Percentiles rank a stretch among this genome's conserved stretches.
phyloP scores from a whole-genome alignment of 2,888 invertebrate genomes.

The Empis stercorea region DNA sequence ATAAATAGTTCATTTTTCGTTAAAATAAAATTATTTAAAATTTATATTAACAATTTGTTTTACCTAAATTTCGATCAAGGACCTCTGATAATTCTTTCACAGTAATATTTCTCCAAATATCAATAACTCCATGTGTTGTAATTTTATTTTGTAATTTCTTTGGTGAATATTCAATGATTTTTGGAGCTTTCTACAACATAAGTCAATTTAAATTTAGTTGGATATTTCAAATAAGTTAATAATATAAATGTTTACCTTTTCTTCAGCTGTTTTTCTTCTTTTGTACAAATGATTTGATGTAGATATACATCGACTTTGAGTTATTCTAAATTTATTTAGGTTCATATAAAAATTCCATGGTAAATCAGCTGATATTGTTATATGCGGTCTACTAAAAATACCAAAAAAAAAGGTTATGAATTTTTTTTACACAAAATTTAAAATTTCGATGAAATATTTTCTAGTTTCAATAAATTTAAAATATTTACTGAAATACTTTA shows the following conservation, averaged over 20 bases:
- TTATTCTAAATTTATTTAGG: constrained; percentile 1
- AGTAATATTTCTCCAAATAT: constrained; percentile 72
- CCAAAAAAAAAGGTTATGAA: background rate
- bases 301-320: constrained; percentile 20
- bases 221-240: background rate
- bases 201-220: constrained; percentile 9
- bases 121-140: constrained; percentile 36
- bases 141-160: constrained; percentile 24
- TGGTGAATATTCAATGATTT: constrained; percentile 44
- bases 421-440: background rate
- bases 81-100: constrained; percentile 57
- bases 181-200: constrained; percentile 37
- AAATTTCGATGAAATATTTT: no score
- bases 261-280: constrained; percentile 48
- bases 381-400: background rate
- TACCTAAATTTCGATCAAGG: constrained; percentile 50
- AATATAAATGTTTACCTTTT: constrained; percentile 38
- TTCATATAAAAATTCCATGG: constrained; percentile 1
- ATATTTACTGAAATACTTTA: no score
- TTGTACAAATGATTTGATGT: constrained; percentile 36
- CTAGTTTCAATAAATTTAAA: no score
- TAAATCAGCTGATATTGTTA: constrained; percentile 6
- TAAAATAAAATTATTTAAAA: no score
- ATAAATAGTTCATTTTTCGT: no score
- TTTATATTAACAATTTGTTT: no score